These are phyloP conservation scores for Phymastichus coffea DNA, from an alignment of 1,140 invertebrate species.

Conservation along the genomic window DNA sequence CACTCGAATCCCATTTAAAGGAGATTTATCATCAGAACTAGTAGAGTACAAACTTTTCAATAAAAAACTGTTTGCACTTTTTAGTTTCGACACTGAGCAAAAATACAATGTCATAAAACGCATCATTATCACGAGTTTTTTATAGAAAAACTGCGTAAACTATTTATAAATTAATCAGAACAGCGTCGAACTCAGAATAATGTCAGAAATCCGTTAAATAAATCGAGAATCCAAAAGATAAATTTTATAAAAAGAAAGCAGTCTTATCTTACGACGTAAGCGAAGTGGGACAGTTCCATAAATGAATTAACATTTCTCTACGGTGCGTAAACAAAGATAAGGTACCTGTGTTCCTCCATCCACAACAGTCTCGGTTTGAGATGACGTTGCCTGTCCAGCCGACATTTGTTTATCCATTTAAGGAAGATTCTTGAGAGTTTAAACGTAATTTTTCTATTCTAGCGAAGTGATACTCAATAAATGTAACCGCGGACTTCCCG, in stretches of 20 bases:
- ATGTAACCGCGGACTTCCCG: no score
- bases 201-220: no score
- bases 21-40: conserved; percentile 39
- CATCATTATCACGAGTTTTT: background rate
- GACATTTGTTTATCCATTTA: conserved; percentile 24
- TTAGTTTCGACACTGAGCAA: background rate
- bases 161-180: no score
- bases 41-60: background rate
- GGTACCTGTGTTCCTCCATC: conserved; percentile 28
- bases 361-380: conserved; percentile 29
- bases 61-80: background rate
- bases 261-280: background rate
- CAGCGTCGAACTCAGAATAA: no score
- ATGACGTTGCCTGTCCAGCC: conserved; percentile 13
- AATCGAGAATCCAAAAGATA: no score
- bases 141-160: no score
- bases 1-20: conserved; percentile 68
- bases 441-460: background rate
- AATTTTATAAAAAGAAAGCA: background rate
- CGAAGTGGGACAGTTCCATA: background rate
- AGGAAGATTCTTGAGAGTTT: background rate
- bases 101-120: background rate
- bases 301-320: conserved; percentile 4
- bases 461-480: no score
- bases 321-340: no score